Base-by-base conservation (phyloP, 2,113 vertebrate genomes). In the Polyodon spathula region DNA sequence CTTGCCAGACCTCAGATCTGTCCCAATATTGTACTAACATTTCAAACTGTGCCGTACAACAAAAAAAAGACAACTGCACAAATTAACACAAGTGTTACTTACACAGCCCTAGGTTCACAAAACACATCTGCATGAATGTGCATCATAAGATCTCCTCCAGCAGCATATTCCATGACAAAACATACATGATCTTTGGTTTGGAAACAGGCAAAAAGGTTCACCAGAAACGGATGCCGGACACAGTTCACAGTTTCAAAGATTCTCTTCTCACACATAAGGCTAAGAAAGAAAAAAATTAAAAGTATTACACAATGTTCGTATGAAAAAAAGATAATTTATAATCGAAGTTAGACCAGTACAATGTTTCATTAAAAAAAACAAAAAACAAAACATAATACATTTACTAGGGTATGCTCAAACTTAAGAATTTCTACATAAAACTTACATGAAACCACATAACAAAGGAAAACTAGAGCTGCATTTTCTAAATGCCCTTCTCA, bases 101-200 rank as follows among this genome's bases (percentile, higher is more conserved):
- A 98, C 94, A 95, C 81, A 66, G 93, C 94, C 65, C 95, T 89
- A 1, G 93, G 91, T 73, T 97, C 96, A 38, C 88, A 93, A 84
- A 98, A 98, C 74, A 98, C 96, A 60, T 98, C 94, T 0, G 96
- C 90, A 61, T 98, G 96, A 70, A 98, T 98, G 84, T 98, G 96
- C 96, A 98, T 98, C 96, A 98, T 98, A 56, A 98, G 86, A 70
- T 98, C 96, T 10, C 96, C 95, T 39, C 96, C 96, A n/a, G 95
- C 93, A 41, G 94, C 95, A 70, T 98, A 98, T 74, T 98, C 96
- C 96, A 98, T 98, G 57, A 98, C 95, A 75, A 98, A 98, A 78
- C 96, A 98, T 58, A 97, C 95, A 0, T 98, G 95, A 76, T 98
- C 92, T 67, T 90, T 81, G 50, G 96, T 98, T 89, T 98, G 96